phyloP scores from a whole-genome alignment of 2,797 vertebrate genomes.

The Smutsia gigantea region DNA sequence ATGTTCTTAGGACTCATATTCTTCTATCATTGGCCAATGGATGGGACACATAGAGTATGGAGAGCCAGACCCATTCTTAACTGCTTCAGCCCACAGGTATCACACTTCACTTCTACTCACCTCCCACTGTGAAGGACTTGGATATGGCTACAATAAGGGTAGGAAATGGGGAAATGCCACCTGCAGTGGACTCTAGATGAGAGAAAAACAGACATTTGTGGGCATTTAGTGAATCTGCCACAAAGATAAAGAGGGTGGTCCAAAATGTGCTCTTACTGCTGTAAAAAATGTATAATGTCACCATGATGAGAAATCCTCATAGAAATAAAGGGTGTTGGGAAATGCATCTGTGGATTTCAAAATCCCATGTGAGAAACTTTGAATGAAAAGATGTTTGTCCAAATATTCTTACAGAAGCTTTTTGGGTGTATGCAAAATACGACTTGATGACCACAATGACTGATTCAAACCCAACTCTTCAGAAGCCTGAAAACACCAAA shows the following conservation, averaged over 20 bases:
- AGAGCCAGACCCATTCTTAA: rapidly evolving
- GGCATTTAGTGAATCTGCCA: no score
- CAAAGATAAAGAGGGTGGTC: not conserved
- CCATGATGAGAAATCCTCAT: not conserved
- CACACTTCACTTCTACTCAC: rapidly evolving
- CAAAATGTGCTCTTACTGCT: not conserved
- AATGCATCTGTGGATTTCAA: not conserved
- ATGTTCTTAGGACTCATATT: no score
- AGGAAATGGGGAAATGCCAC: rapidly evolving
- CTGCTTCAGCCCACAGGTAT: not conserved
- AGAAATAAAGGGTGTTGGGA: not conserved
- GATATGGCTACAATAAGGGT: rapidly evolving
- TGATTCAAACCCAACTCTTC: not conserved
- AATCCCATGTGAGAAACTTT: not conserved
- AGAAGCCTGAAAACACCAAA: not conserved
- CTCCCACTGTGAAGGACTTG: rapidly evolving
- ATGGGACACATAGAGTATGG: not conserved
- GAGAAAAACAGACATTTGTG: not conserved
- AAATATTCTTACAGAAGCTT: not conserved
- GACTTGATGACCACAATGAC: not conserved
- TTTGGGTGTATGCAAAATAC: not conserved
- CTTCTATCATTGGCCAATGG: not conserved
- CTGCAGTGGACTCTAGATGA: rapidly evolving
- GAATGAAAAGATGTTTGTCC: not conserved
- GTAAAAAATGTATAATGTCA: not conserved